Evolutionary conservation across 2,797 vertebrate species (phyloP).

Genomic region (Falco concolor): DNA sequence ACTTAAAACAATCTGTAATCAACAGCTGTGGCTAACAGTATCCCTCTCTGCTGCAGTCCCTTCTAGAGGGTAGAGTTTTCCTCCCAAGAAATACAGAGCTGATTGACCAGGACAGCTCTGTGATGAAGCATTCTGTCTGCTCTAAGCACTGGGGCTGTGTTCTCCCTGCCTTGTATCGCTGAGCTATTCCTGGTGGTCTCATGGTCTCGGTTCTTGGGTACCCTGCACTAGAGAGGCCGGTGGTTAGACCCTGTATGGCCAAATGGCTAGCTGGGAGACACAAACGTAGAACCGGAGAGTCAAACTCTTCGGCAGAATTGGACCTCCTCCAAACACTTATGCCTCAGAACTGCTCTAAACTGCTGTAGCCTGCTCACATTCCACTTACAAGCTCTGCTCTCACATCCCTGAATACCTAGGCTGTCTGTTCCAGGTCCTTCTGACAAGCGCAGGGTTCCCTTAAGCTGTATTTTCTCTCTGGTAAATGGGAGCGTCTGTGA

Average conservation of each 20-base stretch:
- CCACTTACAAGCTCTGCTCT: background rate
- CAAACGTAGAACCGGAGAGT: background rate
- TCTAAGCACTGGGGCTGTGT: background rate
- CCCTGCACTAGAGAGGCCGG: background rate
- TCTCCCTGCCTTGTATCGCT: background rate
- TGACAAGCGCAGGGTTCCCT: background rate
- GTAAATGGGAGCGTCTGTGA: background rate
- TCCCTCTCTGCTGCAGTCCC: background rate
- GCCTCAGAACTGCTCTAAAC: background rate
- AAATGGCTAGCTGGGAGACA: background rate
- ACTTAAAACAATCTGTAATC: background rate
- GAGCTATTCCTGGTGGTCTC: background rate
- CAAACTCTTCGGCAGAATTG: background rate
- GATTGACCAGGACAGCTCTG: background rate
- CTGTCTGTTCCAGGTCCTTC: background rate
- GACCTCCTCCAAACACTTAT: background rate
- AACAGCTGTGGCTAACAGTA: background rate
- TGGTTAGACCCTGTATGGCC: background rate
- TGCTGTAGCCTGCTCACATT: background rate
- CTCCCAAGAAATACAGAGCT: background rate
- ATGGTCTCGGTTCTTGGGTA: background rate
- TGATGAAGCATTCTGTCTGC: background rate
- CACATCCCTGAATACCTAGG: background rate
- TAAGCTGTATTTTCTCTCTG: background rate
- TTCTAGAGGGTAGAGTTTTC: background rate